These are phyloP conservation scores for Tokudaia tokunoshimensis DNA, from an alignment of 2,797 vertebrate species.

Conservation along the genomic window DNA sequence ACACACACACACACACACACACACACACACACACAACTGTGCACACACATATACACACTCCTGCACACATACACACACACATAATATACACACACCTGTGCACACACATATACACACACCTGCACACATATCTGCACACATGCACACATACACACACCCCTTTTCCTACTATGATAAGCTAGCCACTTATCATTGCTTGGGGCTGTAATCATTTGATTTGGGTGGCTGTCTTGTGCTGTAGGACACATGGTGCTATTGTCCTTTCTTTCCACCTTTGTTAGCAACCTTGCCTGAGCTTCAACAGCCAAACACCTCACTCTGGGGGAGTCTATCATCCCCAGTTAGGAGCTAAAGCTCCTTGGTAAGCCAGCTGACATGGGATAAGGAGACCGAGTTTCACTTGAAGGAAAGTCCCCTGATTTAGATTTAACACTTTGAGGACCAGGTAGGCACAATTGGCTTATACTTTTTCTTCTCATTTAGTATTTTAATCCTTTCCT, in stretches of 20 bases:
- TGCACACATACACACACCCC: too few species aligned
- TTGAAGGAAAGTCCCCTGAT: background rate
- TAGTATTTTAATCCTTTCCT: background rate
- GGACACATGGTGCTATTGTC: background rate
- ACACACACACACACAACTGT: too few species aligned
- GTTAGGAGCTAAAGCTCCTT: background rate
- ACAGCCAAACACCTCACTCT: background rate
- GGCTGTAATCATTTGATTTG: background rate
- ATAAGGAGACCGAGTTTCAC: background rate
- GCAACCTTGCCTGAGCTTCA: background rate
- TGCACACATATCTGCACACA: too few species aligned
- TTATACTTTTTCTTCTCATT: slow-evolving; percentile 3
- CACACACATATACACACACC: background rate
- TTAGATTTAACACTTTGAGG: background rate
- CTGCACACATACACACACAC: too few species aligned
- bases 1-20: background rate
- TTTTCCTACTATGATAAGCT: background rate
- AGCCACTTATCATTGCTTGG: too few species aligned
- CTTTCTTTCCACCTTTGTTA: background rate
- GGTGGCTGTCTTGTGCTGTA: background rate
- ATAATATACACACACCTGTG: background rate
- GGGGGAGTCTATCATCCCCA: background rate
- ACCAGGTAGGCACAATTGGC: background rate
- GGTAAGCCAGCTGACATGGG: background rate
- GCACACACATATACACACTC: background rate